Base-by-base conservation (phyloP, 2,888 invertebrate species). In the Chrysopilus asiliformis region DNA sequence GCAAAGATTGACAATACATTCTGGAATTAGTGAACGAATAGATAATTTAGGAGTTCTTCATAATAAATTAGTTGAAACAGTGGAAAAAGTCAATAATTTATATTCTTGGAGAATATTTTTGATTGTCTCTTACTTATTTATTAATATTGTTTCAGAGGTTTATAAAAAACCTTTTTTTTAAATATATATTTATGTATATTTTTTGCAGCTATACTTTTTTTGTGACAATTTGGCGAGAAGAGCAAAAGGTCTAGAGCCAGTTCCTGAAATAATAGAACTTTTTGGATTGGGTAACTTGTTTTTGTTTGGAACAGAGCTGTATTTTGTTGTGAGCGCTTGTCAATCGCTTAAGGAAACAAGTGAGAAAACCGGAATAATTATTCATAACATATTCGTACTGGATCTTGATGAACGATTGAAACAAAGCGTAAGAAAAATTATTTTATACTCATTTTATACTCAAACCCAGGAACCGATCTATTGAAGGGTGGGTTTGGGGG, bases 91-190 rank as follows among this genome's bases (percentile, higher is more conserved):
- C 17, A 32, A 20, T 9, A 13, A 33, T 3, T 25, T 41, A 16
- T 41, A 38, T 22, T 34, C 41, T 9, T 34, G 32, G 10, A 32
- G 35, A 24, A 26, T 41, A 19, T 38, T 38, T 12, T 27, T 41
- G 19, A 32, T 38, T 22, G 33, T 41, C 24, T 13, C 38, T 16
- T 41, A 35, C 13, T 19, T 41, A n/a, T 41, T 41, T 19, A 35
- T 41, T 22, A 38, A 41, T 24, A 38, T 41, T 15, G 38, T 41
- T 18, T 25, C 33, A 5, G 41, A 41, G 41, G 41, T n/a, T n/a
- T n/a, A n/a, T n/a, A n/a, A n/a, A n/a, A n/a, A 32, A 12, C 16
- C 28, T 17, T 9, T 13, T 16, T 36, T 15, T 12, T 2, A 13
- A 27, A 9, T 32, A 12, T 18, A 2, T 16, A n/a, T 10, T 18